Evolutionary conservation across 2,113 vertebrate species (phyloP).

Genomic region (Apteryx mantelli): DNA sequence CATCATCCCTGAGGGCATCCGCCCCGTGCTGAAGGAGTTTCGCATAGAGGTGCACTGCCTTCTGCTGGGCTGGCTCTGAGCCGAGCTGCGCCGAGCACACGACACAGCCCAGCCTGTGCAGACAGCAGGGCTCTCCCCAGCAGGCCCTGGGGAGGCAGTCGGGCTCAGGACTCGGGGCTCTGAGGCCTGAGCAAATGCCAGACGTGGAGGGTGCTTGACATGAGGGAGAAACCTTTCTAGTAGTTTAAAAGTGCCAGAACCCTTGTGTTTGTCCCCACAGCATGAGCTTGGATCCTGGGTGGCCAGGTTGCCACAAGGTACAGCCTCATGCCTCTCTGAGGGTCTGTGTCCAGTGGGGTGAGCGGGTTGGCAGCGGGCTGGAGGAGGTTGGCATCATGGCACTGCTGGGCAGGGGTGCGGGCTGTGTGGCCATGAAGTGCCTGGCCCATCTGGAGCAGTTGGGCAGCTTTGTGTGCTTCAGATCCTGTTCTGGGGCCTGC

Average conservation of each 20-base stretch:
- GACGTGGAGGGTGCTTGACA: background rate
- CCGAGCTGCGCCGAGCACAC: rapidly evolving
- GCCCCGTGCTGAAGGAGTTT: constrained; percentile 88
- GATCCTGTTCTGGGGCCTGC: constrained; percentile 94
- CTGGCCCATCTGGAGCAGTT: rapidly evolving
- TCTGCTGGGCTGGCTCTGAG: background rate
- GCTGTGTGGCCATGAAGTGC: rapidly evolving
- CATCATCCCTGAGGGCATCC: constrained; percentile 86
- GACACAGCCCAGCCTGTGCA: background rate
- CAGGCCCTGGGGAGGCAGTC: background rate
- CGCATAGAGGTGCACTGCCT: constrained; percentile 84
- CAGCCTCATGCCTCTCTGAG: background rate
- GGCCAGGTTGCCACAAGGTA: background rate
- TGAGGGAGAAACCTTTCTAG: background rate
- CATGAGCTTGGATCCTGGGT: background rate
- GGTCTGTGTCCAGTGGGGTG: background rate
- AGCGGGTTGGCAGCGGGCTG: background rate
- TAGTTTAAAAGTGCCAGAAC: background rate
- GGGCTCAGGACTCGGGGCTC: background rate
- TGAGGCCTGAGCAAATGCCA: background rate
- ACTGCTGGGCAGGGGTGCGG: background rate
- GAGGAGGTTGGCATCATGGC: background rate
- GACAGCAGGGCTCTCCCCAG: background rate
- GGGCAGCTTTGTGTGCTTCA: constrained; percentile 42
- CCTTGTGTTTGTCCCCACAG: background rate